phyloP scores from a whole-genome alignment of 1,140 invertebrate genomes.

The Gerris buenoi region DNA sequence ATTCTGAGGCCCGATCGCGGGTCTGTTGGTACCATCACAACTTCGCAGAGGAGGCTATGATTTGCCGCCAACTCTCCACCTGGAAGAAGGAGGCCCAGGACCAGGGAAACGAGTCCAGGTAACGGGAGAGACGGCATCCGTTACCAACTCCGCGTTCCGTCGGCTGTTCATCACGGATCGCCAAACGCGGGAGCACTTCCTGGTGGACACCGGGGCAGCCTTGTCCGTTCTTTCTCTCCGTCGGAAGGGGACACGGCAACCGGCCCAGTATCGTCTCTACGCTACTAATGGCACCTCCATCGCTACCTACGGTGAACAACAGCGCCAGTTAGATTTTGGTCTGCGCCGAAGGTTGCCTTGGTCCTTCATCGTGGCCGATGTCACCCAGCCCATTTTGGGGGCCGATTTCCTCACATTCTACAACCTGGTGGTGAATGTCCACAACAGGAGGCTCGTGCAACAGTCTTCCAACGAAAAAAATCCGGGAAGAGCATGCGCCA shows the following conservation, averaged over 20 bases:
- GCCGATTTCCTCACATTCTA: conserved; percentile 22
- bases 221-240: not conserved
- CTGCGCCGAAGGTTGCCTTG: conserved; percentile 26
- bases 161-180: not conserved
- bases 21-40: not conserved
- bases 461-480: not conserved
- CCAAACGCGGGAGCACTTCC: not conserved
- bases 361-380: conserved; percentile 30
- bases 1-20: not conserved
- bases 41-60: not conserved
- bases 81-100: not conserved
- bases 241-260: not conserved
- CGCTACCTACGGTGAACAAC: not conserved
- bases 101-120: not conserved
- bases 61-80: not conserved
- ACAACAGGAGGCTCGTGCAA: not conserved
- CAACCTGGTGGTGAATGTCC: not conserved
- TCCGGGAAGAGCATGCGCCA: not conserved
- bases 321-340: conserved; percentile 20
- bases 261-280: not conserved
- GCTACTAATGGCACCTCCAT: not conserved
- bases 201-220: not conserved
- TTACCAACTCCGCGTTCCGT: not conserved
- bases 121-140: not conserved
- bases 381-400: conserved; percentile 27